Evolutionary conservation across 2,113 vertebrate genomes (phyloP).

Genomic region (Melanerpes formicivorus): DNA sequence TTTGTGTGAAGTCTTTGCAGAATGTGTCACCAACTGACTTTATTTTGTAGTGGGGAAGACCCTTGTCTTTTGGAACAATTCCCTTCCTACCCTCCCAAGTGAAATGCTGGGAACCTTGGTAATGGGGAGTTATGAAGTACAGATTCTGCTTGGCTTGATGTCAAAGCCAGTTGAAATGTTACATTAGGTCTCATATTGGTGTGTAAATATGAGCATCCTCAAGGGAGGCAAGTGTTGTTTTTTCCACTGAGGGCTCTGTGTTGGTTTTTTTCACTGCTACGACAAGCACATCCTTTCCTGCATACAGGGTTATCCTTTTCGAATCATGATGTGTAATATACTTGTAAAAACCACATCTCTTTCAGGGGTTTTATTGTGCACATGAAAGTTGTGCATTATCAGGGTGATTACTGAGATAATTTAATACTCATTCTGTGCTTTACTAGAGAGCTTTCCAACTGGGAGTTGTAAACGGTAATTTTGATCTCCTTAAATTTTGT

Average conservation of each 20-base stretch:
- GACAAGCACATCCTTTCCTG: background rate
- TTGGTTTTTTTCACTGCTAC: background rate
- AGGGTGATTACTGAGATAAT: constrained; percentile 52
- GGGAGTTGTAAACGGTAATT: constrained; percentile 64
- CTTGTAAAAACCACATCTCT: constrained; percentile 29
- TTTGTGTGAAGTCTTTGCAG: background rate
- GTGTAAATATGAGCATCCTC: background rate
- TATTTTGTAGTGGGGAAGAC: background rate
- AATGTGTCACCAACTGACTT: background rate
- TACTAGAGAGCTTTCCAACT: constrained; percentile 23
- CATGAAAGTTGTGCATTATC: constrained; percentile 43
- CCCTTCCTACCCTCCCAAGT: rapidly evolving
- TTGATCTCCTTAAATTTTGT: constrained; percentile 68
- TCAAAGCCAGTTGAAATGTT: background rate
- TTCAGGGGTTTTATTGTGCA: constrained; percentile 31
- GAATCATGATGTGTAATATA: background rate
- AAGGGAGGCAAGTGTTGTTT: background rate
- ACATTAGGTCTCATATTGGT: background rate
- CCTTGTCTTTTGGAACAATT: background rate
- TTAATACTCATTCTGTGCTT: constrained; percentile 37
- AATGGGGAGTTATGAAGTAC: background rate
- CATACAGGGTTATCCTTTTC: background rate
- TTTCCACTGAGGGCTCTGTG: background rate
- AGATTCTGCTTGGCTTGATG: background rate
- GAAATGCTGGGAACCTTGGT: background rate